A percentile compares a stretch with the other conserved stretches of the same genome.
These are phyloP conservation scores for Apodemia hepburni DNA, from an alignment of 2,888 invertebrate species.

Conservation along the genomic window DNA sequence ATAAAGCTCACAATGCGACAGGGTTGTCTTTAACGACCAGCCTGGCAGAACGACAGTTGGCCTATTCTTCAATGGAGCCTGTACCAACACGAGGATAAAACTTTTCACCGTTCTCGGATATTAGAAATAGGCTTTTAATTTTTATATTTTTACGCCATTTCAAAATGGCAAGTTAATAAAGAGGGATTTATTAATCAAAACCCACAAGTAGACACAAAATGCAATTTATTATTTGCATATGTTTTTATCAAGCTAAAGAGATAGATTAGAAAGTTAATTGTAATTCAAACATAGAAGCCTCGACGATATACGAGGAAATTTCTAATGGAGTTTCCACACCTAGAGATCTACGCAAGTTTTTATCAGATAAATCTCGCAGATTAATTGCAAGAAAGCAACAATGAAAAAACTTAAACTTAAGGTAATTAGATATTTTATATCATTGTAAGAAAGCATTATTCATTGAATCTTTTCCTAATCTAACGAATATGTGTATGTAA, in stretches of 20 bases:
- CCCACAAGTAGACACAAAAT: not conserved
- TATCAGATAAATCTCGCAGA: slow-evolving; percentile 28
- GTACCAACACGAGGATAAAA: no score
- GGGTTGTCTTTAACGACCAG: no score
- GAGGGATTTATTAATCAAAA: not conserved
- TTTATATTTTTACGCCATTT: no score
- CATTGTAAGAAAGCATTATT: not conserved
- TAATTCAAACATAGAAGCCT: slow-evolving; percentile 36
- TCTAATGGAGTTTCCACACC: slow-evolving; percentile 39
- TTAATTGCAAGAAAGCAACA: slow-evolving; percentile 4
- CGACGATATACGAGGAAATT: slow-evolving; percentile 36
- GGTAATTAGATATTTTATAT: not conserved
- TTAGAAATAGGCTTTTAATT: no score
- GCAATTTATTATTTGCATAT: slow-evolving; percentile 10
- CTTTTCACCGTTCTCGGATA: no score
- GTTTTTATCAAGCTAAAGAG: slow-evolving; percentile 23
- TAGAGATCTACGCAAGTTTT: slow-evolving; percentile 32
- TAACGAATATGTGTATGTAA: no score
- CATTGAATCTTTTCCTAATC: no score
- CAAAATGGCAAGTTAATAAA: no score
- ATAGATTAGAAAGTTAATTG: slow-evolving; percentile 41
- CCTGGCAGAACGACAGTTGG: no score
- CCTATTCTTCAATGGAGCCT: no score
- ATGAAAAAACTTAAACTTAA: not conserved
- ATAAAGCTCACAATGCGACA: no score